phyloP scores from a whole-genome alignment of 2,797 vertebrate species.

The Scolopax bukidnonensis region DNA sequence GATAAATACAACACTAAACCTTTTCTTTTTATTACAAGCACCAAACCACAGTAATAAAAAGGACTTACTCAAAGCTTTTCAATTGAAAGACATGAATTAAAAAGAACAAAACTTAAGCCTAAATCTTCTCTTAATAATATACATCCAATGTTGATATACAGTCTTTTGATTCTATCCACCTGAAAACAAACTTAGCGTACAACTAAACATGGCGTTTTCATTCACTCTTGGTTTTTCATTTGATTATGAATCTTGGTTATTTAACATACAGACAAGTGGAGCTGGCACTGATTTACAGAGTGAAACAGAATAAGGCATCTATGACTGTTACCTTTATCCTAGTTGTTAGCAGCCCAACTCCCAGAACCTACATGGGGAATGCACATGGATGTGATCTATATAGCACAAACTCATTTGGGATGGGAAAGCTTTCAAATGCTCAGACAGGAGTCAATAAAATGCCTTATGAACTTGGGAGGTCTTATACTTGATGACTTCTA shows the following conservation, averaged over 20 bases:
- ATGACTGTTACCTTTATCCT: background rate
- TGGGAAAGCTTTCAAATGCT: background rate
- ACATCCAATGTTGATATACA: background rate
- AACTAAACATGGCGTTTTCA: fast-evolving
- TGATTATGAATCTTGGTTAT: background rate
- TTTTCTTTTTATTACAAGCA: background rate
- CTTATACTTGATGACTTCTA: background rate
- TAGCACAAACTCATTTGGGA: background rate
- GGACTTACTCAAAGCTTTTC: background rate
- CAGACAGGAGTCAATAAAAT: background rate
- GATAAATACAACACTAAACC: background rate
- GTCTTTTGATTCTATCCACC: background rate
- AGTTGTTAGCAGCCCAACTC: background rate
- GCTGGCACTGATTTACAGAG: background rate
- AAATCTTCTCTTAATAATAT: background rate
- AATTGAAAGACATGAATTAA: background rate
- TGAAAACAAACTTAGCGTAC: background rate
- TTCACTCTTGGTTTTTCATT: background rate
- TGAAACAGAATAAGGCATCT: background rate
- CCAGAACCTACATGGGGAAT: background rate
- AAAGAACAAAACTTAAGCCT: background rate
- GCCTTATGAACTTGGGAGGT: background rate
- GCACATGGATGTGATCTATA: background rate
- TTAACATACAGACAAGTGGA: background rate
- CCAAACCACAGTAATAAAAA: background rate